Evolutionary conservation across 2,888 invertebrate species (phyloP), one percentile per base, ranked within the genome.

Genomic region (Cephus sareptanus): DNA sequence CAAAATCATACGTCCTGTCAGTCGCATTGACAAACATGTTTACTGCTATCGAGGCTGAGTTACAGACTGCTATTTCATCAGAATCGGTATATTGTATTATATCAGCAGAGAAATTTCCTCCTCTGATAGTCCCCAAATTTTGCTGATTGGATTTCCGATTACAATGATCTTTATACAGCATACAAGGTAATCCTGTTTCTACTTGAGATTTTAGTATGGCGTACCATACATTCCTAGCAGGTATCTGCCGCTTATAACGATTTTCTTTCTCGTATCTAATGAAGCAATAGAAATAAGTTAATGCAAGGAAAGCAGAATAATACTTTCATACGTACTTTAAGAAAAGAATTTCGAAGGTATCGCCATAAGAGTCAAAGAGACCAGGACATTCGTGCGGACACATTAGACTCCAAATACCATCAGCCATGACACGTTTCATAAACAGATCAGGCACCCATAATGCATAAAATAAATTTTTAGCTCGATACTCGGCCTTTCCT

Each of bases 101-200:
- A 89, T 95, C 95, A 6, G 94, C 94, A 89, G 94, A 95, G 77
- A 95, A 88, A 88, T 94, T 95, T 80, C 94, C 93, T 88, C 94
- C 94, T 85, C 94, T 94, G 85, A 95, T 95, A 73, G 94, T 95
- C 74, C 95, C 94, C 78, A 95, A 89, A 86, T 95, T 94, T 87
- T 95, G 92, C 83, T 95, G 94, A 87, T 95, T 95, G 23, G 93
- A 93, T 88, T 95, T 95, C 3, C 93, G 85, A 85, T 95, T 95
- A 86, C 94, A 94, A 71, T 93, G 92, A 89, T 95, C 94, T 84
- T 92, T 92, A 84, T 92, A 92, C 6, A 92, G 82, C 93, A 95
- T 94, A 89, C 94, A 95, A 0, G 94, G 95, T 15, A 93, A 93
- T n/a, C 94, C 94, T 11, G 94, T 94, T 90, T 95, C 94, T 33